These are phyloP conservation scores for Nycticorax nycticorax DNA, from an alignment of 2,113 vertebrate species.

Conservation along the genomic window DNA sequence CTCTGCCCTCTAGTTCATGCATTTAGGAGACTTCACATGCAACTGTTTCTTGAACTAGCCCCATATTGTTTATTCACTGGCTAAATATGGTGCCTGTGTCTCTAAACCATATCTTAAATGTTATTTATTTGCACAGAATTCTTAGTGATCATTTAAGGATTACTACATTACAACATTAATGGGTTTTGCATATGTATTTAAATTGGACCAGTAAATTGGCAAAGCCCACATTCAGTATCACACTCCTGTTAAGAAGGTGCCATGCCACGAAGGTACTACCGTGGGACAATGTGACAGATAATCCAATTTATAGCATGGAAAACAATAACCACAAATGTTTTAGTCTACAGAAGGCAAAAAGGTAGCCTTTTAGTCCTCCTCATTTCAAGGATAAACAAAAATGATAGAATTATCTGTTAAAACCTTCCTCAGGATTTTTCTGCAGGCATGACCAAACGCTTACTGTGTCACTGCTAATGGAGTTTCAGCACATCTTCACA, in stretches of 20 bases:
- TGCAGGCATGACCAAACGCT: not conserved
- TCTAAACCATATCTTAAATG: not conserved
- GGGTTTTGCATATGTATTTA: not conserved
- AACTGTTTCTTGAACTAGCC: not conserved
- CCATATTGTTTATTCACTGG: not conserved
- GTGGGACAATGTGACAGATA: not conserved
- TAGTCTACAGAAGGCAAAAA: not conserved
- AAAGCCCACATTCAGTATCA: not conserved
- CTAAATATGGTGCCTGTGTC: not conserved
- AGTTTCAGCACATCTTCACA: not conserved
- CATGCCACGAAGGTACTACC: not conserved
- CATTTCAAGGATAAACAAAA: slow-evolving; percentile 1
- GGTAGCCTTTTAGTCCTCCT: not conserved
- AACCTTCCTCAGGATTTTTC: not conserved
- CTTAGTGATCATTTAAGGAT: not conserved
- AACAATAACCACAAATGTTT: not conserved
- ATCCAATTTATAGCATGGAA: slow-evolving; percentile 8
- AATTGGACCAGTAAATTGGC: not conserved
- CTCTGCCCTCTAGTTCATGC: not conserved
- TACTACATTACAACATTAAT: not conserved
- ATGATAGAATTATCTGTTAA: not conserved
- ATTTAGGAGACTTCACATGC: not conserved
- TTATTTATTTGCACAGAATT: not conserved
- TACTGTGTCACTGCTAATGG: not conserved
- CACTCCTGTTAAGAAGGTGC: not conserved